phyloP scores from a whole-genome alignment of 1,140 invertebrate genomes.

The Tribolium madens region DNA sequence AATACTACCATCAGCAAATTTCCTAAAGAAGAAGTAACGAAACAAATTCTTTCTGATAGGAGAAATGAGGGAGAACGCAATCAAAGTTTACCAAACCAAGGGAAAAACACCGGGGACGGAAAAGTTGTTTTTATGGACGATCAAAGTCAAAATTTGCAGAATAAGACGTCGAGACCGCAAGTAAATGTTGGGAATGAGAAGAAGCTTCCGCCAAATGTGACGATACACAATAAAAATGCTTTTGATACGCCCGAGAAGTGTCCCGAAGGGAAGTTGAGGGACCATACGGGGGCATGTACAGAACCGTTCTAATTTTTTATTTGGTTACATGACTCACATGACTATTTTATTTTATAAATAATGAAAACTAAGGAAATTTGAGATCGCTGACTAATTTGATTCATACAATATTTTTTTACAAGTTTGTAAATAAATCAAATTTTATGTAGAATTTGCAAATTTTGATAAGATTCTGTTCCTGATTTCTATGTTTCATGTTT shows the following conservation, averaged over 20 bases:
- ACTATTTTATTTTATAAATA: too few relatives aligned
- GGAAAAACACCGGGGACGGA: background rate
- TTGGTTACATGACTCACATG: background rate
- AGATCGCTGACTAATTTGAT: too few relatives aligned
- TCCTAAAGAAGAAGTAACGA: background rate
- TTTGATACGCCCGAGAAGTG: background rate
- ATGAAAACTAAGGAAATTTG: too few relatives aligned
- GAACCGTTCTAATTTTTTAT: background rate
- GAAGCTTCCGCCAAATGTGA: background rate
- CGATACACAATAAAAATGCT: constrained; percentile 7
- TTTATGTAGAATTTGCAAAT: too few relatives aligned
- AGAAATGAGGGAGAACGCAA: background rate
- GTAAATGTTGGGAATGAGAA: background rate
- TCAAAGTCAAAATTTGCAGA: background rate
- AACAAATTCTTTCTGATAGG: background rate
- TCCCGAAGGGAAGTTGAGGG: background rate
- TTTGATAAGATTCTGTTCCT: too few relatives aligned
- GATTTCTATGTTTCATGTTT: too few relatives aligned
- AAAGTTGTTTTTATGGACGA: background rate
- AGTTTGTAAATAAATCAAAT: too few relatives aligned
- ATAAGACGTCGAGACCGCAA: background rate
- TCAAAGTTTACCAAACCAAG: background rate
- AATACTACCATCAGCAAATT: background rate
- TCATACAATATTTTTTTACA: too few relatives aligned
- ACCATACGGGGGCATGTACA: background rate